Percentiles rank a stretch among this genome's conserved stretches.
phyloP scores from a whole-genome alignment of 2,113 vertebrate species.

The Macrotis lagotis region DNA sequence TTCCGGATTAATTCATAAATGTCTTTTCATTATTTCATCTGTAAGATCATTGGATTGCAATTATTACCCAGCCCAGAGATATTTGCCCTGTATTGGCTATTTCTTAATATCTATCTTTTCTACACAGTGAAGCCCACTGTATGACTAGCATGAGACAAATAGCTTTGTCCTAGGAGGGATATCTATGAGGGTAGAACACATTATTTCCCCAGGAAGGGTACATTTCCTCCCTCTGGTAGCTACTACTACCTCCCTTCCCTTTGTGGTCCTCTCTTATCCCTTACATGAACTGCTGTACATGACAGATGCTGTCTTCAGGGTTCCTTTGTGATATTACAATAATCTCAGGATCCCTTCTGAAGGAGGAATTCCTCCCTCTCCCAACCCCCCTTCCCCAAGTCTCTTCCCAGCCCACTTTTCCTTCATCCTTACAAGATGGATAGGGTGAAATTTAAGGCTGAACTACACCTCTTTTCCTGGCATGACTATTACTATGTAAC shows the following conservation, averaged over 20 bases:
- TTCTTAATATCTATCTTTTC: slow-evolving; percentile 9
- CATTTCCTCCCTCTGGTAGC: background rate
- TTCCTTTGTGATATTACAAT: background rate
- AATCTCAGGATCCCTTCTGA: background rate
- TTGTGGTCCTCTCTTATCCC: background rate
- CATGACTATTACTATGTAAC: background rate
- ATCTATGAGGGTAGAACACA: background rate
- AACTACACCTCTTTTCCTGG: background rate
- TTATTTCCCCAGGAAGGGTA: background rate
- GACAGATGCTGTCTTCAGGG: background rate
- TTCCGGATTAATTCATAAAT: background rate
- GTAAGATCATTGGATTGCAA: slow-evolving; percentile 2
- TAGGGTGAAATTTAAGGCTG: background rate
- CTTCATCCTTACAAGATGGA: background rate
- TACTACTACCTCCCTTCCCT: background rate
- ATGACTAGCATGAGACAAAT: background rate
- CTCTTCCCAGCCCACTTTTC: background rate
- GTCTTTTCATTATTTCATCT: background rate
- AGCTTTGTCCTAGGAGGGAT: background rate
- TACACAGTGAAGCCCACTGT: background rate
- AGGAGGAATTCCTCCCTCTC: background rate
- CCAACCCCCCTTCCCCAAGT: background rate
- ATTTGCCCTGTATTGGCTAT: background rate
- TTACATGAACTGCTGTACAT: background rate
- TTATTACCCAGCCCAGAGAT: background rate